These are phyloP conservation scores for Oreochromis aureus DNA, from an alignment of 2,113 vertebrate genomes.

Conservation along the genomic window DNA sequence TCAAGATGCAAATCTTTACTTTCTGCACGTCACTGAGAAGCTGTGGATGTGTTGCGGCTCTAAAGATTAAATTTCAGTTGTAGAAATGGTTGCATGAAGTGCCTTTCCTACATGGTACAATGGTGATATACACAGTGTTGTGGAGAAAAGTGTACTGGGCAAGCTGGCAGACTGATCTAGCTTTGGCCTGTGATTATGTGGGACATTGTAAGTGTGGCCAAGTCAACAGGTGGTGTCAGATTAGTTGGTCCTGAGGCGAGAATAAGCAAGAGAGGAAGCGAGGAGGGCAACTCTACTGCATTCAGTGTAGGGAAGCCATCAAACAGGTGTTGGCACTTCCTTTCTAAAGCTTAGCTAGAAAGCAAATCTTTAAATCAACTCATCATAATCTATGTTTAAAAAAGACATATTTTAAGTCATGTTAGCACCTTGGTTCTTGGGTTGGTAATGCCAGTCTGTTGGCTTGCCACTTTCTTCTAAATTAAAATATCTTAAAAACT, in stretches of 20 bases:
- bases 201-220: constrained; percentile 39
- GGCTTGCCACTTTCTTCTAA: not conserved
- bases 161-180: constrained; percentile 19
- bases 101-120: constrained; percentile 28
- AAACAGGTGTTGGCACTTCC: constrained; percentile 45
- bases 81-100: constrained; percentile 10
- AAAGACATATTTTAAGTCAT: not conserved
- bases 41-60: not conserved
- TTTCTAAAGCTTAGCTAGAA: not conserved
- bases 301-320: constrained; percentile 15
- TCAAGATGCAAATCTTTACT: not conserved
- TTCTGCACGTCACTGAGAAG: not conserved
- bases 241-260: constrained; percentile 54
- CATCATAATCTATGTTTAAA: not conserved
- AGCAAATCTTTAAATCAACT: constrained; percentile 1
- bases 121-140: not conserved
- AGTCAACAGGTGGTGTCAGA: constrained; percentile 68
- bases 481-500: not conserved
- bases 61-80: not conserved
- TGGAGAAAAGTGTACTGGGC: not conserved
- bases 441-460: too few species aligned
- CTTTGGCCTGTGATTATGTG: constrained; percentile 39
- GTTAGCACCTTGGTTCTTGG: not conserved
- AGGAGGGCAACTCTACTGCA: constrained; percentile 23
- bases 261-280: constrained; percentile 14